Evolutionary conservation across 2,797 vertebrate species (phyloP), one percentile per base, ranked within the genome.

Genomic region (Leucoraja ocellata): DNA sequence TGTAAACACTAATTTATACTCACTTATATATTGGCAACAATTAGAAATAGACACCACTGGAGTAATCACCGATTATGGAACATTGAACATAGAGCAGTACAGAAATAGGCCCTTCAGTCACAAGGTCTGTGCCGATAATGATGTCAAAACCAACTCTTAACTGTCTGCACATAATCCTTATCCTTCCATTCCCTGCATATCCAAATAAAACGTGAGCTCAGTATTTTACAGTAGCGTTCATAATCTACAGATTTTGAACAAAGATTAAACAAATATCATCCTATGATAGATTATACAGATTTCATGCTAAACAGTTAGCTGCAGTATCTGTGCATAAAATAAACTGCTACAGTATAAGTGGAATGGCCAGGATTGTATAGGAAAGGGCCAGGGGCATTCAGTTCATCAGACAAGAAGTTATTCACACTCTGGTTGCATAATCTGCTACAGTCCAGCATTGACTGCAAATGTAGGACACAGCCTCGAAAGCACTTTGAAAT

Each of bases 11-110:
- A n/a, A 68, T 68, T 61, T 25, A 84, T 84, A 16, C 54, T 61
- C 54, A 25, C 54, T n/a, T 14, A 68, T 88, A 88, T n/a, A 88
- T 88, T 88, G n/a, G 84, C n/a, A 88, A 65, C 28, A 88, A 9
- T 36, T 68, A 88, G n/a, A 88, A 32, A 58, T 16, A 61, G n/a
- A 63, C 76, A 32, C 32, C 36, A 39, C 7, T 39, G 0, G 32
- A 79, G 18, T 39, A 36, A 54, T 36, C 77, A 79, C 32, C 4
- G 78, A 79, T 54, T 54, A 54, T 6, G 46, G 46, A 54, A 54
- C 46, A 54, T 54, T 54, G 46, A 54, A 54, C 46, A 54, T 54
- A 5, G 46, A 54, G 4, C 46, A 54, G 46, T 54, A 54, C 46
- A 5, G 46, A 54, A 54, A 54, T 5, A 54, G 46, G 46, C 46